Conservation (phyloP, 2,797 vertebrate species). For the Myioborus melanocephalus region DNA sequence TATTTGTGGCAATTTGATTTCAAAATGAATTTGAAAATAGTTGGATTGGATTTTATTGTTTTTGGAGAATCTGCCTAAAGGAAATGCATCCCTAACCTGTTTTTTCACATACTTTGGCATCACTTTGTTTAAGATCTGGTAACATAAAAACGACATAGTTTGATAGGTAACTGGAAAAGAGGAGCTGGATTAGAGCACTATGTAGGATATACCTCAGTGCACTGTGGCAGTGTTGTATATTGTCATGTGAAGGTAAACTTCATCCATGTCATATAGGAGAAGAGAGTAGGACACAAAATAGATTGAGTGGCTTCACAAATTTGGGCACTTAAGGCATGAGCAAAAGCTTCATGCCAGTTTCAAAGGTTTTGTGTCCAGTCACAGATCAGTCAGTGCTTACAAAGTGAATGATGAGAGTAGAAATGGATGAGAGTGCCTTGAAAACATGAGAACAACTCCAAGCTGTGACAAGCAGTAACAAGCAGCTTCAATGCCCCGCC, state of each 20-base stretch:
- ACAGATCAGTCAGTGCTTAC: not conserved
- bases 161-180: not conserved
- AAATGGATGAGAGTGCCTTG: not conserved
- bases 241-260: not conserved
- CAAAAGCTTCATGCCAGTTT: not conserved
- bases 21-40: not conserved
- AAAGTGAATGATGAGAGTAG: not conserved
- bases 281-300: not conserved
- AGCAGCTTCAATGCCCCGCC: not conserved
- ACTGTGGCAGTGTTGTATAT: no score
- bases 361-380: not conserved
- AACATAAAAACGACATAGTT: not conserved
- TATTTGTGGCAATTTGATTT: not conserved
- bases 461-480: not conserved
- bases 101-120: not conserved
- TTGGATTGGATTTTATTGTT: not conserved
- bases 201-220: not conserved
- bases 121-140: not conserved
- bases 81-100: fast-evolving
- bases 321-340: not conserved
- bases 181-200: not conserved
- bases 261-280: not conserved
- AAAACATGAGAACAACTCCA: not conserved
- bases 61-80: not conserved
- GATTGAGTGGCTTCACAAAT: not conserved